Percentiles rank a stretch among this genome's conserved stretches.
Conservation (phyloP, 2,113 vertebrate species). For the Ranitomeya imitator region DNA sequence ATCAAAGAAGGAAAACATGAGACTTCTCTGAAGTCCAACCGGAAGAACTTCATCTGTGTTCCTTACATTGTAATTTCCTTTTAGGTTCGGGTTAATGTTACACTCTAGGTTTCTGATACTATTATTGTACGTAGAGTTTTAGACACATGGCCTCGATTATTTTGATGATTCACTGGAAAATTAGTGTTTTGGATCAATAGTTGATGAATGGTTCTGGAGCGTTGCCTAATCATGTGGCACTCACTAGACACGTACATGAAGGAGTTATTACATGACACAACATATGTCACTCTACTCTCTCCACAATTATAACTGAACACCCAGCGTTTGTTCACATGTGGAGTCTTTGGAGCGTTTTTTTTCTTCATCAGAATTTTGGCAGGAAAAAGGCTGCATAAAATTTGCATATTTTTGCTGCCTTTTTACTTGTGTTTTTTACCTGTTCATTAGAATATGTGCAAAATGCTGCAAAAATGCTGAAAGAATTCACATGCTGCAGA, state of each 20-base stretch:
- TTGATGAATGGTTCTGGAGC: neutral
- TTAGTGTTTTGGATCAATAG: neutral
- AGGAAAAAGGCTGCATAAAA: too few species aligned
- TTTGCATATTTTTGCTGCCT: too few species aligned
- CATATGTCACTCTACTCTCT: neutral
- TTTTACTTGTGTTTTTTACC: too few species aligned
- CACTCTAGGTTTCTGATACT: neutral
- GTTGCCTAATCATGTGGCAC: neutral
- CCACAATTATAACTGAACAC: neutral
- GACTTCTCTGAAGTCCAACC: neutral
- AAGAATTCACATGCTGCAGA: too few species aligned
- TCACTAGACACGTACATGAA: neutral
- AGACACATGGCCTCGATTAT: neutral
- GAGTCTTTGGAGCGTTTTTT: too few species aligned
- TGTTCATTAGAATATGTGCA: too few species aligned
- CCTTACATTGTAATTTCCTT: neutral
- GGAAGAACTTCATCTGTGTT: neutral
- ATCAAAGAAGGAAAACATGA: neutral
- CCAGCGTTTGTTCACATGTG: too few species aligned
- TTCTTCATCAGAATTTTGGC: too few species aligned
- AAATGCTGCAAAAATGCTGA: too few species aligned
- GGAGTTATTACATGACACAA: neutral
- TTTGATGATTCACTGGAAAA: slow-evolving; percentile 1
- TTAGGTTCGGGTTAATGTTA: neutral
- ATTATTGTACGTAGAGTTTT: neutral